Evolutionary conservation across 2,797 vertebrate species (phyloP).

Genomic region (Aulostomus chinensis): DNA sequence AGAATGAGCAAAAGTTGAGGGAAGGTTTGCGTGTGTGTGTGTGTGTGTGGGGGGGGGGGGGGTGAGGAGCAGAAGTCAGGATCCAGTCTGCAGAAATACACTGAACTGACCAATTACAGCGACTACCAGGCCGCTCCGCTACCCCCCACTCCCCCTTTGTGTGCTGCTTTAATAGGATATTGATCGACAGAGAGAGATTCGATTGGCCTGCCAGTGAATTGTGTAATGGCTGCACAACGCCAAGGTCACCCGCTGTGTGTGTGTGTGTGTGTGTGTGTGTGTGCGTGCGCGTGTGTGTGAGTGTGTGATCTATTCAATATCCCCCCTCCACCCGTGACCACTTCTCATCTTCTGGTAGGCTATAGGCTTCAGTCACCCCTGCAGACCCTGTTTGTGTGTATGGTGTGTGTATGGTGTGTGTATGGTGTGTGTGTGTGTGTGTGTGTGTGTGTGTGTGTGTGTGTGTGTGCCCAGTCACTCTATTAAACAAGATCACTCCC

Average conservation of each 20-base stretch:
- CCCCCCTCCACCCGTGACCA: slow-evolving; percentile 25
- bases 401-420: slow-evolving; percentile 18
- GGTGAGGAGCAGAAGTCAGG: slow-evolving; percentile 27
- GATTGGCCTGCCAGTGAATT: slow-evolving; percentile 94
- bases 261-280: slow-evolving; percentile 25
- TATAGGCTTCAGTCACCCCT: slow-evolving; percentile 54
- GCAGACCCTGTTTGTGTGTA: slow-evolving; percentile 29
- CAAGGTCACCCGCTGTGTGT: slow-evolving; percentile 87
- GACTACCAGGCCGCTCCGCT: slow-evolving; percentile 88
- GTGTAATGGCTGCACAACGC: slow-evolving; percentile 93
- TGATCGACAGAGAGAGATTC: slow-evolving; percentile 95
- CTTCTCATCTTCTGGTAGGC: slow-evolving; percentile 56
- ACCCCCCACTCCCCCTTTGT: slow-evolving; percentile 40
- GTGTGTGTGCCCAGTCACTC: slow-evolving; percentile 9
- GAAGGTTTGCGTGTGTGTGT: no score
- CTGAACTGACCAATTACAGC: slow-evolving; percentile 93
- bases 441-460: slow-evolving; percentile 23
- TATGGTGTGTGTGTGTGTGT: slow-evolving; percentile 20
- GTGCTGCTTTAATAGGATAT: slow-evolving; percentile 95
- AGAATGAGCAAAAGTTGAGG: no score
- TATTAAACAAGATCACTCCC: slow-evolving; percentile 11
- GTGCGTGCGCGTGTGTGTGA: slow-evolving; percentile 29
- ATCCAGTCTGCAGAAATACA: slow-evolving; percentile 61
- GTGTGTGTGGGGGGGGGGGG: slow-evolving; percentile 2
- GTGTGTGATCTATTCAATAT: slow-evolving; percentile 65